Base-by-base conservation (phyloP, 2,888 invertebrate species). In the Trachelus troglodyta region DNA sequence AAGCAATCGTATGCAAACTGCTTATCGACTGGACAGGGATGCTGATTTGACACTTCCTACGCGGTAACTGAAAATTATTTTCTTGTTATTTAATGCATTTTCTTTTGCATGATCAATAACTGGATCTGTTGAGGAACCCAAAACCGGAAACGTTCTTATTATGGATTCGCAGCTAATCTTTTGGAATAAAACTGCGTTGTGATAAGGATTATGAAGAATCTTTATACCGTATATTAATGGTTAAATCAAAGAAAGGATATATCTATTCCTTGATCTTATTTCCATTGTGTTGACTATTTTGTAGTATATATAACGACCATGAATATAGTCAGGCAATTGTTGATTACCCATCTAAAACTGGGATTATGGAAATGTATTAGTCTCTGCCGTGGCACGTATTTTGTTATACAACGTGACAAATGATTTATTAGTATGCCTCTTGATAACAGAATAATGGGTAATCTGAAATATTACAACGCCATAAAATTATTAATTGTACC, bases 1-100 rank as follows among this genome's bases (percentile, higher is more conserved):
- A 0, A 96, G 96, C 0, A 95, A 95, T 89, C 93, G 94, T 9
- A 92, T 96, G 88, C 97, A 97, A 92, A 95, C 94, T 0, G 97
- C 97, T 0, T 97, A 96, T 87, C 94, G 96, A 85, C 93, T 97
- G 73, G 95, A 96, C 76, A 93, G 93, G 80, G 94, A 94, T 76
- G 95, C 96, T 1, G 95, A 97, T 89, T 92, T 97, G 79, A 95
- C 95, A 0, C 91, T 96, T 80, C 94, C 95, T 9, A 94, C 97
- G 69, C 93, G 94, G 96, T 96, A 91, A 92, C 11, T 56, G n/a
- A 12, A 31, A 68, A 37, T 35, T 15, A 3, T 15, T 15, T 34
- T 73, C 69, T 73, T 77, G 71, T 31, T 73, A 68, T 12, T 74
- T 12, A 71, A 37, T 34, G 12, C 69, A 23, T 15, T 12, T 56